Conservation (phyloP, 1,140 invertebrate species). For the Saxidomus purpurata region DNA sequence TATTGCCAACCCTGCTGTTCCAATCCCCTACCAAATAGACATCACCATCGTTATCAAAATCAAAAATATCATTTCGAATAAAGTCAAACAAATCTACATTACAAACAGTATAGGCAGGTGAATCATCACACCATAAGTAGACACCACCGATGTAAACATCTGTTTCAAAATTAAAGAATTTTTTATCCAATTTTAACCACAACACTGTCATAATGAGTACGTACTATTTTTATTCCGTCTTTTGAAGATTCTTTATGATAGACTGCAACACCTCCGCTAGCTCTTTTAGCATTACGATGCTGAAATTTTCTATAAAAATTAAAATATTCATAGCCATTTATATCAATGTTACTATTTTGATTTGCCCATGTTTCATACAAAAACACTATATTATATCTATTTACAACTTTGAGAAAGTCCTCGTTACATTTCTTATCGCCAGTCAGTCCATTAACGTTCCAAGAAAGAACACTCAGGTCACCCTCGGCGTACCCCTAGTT, state of each 20-base stretch:
- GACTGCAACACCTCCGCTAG: constrained; percentile 15
- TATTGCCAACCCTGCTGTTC: constrained; percentile 6
- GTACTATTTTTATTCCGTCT: background rate
- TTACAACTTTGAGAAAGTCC: background rate
- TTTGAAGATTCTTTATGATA: background rate
- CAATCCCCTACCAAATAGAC: background rate
- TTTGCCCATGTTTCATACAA: constrained; percentile 46
- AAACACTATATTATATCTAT: constrained; percentile 30
- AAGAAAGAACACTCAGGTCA: constrained; percentile 10
- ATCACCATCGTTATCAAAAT: background rate
- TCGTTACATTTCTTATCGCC: background rate
- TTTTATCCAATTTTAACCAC: constrained; percentile 34
- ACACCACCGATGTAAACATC: constrained; percentile 38
- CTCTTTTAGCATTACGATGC: constrained; percentile 6
- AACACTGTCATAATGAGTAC: constrained; percentile 28
- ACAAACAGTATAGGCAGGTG: background rate
- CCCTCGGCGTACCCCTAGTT: too few relatives aligned
- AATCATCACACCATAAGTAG: constrained; percentile 6
- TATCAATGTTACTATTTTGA: constrained; percentile 21
- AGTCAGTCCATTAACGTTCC: constrained; percentile 22
- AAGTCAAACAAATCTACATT: constrained; percentile 31
- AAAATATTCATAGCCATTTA: background rate
- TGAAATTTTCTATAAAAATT: constrained; percentile 55
- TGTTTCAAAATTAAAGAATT: constrained; percentile 17
- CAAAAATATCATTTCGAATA: constrained; percentile 10